Percentiles rank a stretch among this genome's conserved stretches.
These are phyloP conservation scores for Pycnonotus jocosus DNA, from an alignment of 2,113 vertebrate genomes.

Conservation along the genomic window DNA sequence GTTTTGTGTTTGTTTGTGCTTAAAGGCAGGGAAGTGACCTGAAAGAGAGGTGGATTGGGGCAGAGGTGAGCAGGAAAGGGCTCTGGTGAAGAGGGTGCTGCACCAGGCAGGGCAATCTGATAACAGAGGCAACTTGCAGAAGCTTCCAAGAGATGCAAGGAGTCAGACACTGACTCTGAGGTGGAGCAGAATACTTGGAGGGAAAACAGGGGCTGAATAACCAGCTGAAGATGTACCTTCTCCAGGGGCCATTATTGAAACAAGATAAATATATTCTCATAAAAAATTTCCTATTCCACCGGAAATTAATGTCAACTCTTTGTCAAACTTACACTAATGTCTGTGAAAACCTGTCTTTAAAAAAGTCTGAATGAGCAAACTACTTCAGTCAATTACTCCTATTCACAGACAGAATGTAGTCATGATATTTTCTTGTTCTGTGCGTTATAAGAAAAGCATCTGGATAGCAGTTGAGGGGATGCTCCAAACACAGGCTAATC, in stretches of 20 bases:
- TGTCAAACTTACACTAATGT: not conserved
- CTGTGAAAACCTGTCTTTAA: not conserved
- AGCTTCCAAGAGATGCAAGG: not conserved
- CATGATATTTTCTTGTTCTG: not conserved
- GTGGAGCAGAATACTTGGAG: not conserved
- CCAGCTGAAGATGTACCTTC: not conserved
- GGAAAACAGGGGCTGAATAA: not conserved
- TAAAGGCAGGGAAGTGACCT: not conserved
- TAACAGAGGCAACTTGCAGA: not conserved
- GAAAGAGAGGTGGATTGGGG: not conserved
- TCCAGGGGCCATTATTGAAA: not conserved
- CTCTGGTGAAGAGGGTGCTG: not conserved
- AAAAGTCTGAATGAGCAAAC: not conserved
- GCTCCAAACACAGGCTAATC: not conserved
- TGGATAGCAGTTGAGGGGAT: not conserved
- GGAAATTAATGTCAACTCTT: not conserved
- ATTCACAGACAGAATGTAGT: not conserved
- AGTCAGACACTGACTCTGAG: not conserved
- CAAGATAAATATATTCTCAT: not conserved
- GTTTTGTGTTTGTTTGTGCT: not conserved
- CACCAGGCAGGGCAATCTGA: not conserved
- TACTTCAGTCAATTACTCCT: not conserved
- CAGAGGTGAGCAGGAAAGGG: not conserved
- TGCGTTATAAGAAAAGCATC: not conserved
- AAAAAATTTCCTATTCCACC: not conserved